These are phyloP conservation scores for Oasisia sp. DNA, from an alignment of 2,888 invertebrate species.

Conservation along the genomic window DNA sequence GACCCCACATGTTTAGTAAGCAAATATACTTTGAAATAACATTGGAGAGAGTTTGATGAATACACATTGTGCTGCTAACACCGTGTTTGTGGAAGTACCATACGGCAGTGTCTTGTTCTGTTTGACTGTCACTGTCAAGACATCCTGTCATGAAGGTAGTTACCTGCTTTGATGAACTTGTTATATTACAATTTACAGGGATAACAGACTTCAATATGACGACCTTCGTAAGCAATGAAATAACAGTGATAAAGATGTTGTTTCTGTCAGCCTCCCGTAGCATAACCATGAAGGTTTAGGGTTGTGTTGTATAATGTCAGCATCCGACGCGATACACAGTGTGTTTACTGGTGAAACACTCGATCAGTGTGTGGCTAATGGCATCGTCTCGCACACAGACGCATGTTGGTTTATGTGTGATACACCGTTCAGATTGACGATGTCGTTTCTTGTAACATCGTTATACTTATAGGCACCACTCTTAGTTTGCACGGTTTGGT, in stretches of 20 bases:
- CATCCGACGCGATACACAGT: neutral
- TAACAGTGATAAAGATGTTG: neutral
- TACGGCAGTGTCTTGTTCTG: neutral
- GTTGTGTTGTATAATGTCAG: neutral
- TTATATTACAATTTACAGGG: neutral
- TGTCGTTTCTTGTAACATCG: neutral
- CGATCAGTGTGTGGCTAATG: neutral
- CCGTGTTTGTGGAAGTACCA: neutral
- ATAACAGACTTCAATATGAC: neutral
- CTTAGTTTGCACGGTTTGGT: conserved; percentile 5
- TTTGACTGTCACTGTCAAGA: neutral
- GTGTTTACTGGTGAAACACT: neutral
- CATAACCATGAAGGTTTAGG: neutral
- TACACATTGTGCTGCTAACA: neutral
- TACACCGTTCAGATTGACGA: neutral
- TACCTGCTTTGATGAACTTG: neutral
- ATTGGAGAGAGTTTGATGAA: neutral
- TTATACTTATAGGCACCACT: neutral
- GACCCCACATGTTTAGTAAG: neutral
- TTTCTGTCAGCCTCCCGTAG: neutral
- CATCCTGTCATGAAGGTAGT: neutral
- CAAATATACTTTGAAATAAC: neutral
- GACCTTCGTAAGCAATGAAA: neutral
- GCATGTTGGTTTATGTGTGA: neutral
- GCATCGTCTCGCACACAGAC: neutral